Percentiles rank a stretch among this genome's conserved stretches.
Evolutionary conservation across 2,888 invertebrate species (phyloP).

Genomic region (Amitus sp.): DNA sequence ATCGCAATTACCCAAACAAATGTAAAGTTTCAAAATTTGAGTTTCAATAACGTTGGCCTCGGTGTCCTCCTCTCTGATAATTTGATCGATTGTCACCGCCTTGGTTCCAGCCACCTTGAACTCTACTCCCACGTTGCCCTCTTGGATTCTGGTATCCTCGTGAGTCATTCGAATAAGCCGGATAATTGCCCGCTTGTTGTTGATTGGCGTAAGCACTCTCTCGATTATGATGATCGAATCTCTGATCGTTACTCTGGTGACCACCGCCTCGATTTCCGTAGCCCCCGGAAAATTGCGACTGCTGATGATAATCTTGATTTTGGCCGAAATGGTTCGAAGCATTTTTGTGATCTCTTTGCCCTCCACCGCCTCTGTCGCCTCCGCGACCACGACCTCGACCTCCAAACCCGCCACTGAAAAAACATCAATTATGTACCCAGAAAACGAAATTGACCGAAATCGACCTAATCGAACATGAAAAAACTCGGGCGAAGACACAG

Average conservation of each 20-base stretch:
- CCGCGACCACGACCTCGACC: conserved; percentile 44
- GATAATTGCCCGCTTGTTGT: conserved; percentile 12
- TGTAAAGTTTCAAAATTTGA: too few relatives aligned
- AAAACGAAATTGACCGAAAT: too few relatives aligned
- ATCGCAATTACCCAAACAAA: too few relatives aligned
- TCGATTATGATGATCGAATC: conserved; percentile 43
- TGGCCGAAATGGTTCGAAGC: conserved; percentile 33
- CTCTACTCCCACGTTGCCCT: conserved; percentile 45
- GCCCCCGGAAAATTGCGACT: conserved; percentile 6
- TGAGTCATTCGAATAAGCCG: conserved; percentile 20
- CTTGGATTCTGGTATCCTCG: conserved; percentile 12
- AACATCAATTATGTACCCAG: too few relatives aligned
- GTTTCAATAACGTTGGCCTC: conserved; percentile 24
- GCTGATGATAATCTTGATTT: conserved; percentile 20
- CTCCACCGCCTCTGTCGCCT: conserved; percentile 44
- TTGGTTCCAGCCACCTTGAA: conserved; percentile 65
- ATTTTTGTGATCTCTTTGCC: conserved; percentile 38
- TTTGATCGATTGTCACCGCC: conserved; percentile 45
- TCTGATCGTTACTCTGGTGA: conserved; percentile 33
- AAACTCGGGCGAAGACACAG: too few relatives aligned
- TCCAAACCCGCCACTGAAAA: conserved; percentile 38
- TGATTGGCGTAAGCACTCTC: too few relatives aligned
- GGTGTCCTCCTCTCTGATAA: conserved; percentile 38
- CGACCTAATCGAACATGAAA: too few relatives aligned
- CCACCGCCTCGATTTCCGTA: conserved; percentile 22